Percentiles rank a stretch among this genome's conserved stretches.
These are phyloP conservation scores for Dendrolimus kikuchii DNA, from an alignment of 1,140 invertebrate genomes.

Conservation along the genomic window DNA sequence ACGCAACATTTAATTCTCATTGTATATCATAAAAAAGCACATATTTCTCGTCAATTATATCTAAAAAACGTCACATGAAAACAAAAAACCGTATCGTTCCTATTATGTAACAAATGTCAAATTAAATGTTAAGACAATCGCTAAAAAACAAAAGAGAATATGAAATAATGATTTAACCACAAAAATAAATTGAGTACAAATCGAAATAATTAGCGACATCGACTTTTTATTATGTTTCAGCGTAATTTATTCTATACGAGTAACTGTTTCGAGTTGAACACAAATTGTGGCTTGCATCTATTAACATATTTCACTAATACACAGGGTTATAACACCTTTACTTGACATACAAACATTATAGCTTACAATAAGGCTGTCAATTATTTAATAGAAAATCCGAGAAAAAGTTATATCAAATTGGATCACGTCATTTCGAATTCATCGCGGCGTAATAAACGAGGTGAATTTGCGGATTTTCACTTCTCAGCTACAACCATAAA, in stretches of 20 bases:
- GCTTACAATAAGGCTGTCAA: conserved; percentile 39
- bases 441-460: too few species aligned
- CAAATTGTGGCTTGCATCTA: conserved; percentile 62
- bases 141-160: conserved; percentile 52
- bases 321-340: conserved; percentile 43
- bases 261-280: conserved; percentile 61
- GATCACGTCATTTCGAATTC: too few species aligned
- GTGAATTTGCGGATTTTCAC: too few species aligned
- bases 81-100: conserved; percentile 33
- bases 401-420: conserved; percentile 18
- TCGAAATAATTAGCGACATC: conserved; percentile 37
- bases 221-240: conserved; percentile 59
- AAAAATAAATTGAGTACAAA: conserved; percentile 45
- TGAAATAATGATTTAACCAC: conserved; percentile 57
- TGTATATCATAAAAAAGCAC: conserved; percentile 28
- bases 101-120: conserved; percentile 40
- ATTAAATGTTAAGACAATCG: conserved; percentile 38
- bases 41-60: conserved; percentile 18
- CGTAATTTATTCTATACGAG: conserved; percentile 38
- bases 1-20: conserved; percentile 17
- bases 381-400: conserved; percentile 36
- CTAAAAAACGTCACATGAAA: conserved; percentile 25
- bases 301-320: conserved; percentile 48
- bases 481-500: too few species aligned
- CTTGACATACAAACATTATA: conserved; percentile 40